These are phyloP conservation scores for Stichodactyla mertensii DNA, from an alignment of 64 coral and sea anemone genomes.

Conservation along the genomic window DNA sequence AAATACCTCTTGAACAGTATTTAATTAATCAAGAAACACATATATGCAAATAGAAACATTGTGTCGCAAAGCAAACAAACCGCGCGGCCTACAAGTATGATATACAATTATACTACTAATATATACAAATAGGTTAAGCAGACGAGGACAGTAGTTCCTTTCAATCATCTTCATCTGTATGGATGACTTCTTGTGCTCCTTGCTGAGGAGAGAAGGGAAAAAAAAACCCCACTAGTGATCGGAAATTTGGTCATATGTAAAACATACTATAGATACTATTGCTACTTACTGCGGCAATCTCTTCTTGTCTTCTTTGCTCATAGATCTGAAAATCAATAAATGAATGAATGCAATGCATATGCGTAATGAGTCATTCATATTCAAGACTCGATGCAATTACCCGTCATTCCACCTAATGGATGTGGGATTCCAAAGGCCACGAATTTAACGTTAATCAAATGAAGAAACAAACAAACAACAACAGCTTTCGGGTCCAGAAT, in stretches of 20 bases:
- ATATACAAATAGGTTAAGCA: not conserved
- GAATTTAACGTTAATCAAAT: too few relatives aligned
- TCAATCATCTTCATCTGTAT: slow-evolving; percentile 84
- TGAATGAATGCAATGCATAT: not conserved
- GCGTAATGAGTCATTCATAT: too few relatives aligned
- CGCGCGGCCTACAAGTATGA: too few relatives aligned
- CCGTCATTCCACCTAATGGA: too few relatives aligned
- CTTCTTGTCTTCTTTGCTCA: slow-evolving; percentile 81
- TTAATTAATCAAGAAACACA: too few relatives aligned
- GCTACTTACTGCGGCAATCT: slow-evolving; percentile 62
- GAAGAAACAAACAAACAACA: too few relatives aligned
- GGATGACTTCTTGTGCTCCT: slow-evolving; percentile 82
- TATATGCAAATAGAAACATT: too few relatives aligned
- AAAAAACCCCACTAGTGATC: not conserved
- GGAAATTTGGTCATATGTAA: not conserved
- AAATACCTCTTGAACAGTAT: too few relatives aligned
- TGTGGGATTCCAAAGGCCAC: too few relatives aligned
- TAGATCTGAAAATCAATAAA: slow-evolving; percentile 52
- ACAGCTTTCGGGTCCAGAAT: too few relatives aligned
- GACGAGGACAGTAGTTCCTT: not conserved
- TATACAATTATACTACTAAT: not conserved
- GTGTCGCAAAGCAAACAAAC: too few relatives aligned
- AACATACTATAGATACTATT: not conserved
- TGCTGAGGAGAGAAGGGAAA: slow-evolving; percentile 39
- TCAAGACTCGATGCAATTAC: too few relatives aligned